A percentile compares a stretch with the other conserved stretches of the same genome.
These are phyloP conservation scores for Pangasius krempfi DNA, from an alignment of 2,797 vertebrate genomes.

Conservation along the genomic window DNA sequence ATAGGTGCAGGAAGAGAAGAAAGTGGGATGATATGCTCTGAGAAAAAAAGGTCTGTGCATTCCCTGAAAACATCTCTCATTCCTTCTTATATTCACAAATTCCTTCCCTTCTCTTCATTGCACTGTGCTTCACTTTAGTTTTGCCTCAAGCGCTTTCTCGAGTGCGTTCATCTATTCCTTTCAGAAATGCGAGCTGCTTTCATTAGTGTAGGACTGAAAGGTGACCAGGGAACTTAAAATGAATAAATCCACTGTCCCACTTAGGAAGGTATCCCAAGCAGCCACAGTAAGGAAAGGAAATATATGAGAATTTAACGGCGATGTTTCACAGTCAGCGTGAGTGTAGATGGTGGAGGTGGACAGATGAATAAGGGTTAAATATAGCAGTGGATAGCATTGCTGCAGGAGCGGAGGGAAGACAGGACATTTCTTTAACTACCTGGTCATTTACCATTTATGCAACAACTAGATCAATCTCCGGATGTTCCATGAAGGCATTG, in stretches of 20 bases:
- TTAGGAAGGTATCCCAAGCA: constrained; percentile 60
- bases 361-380: constrained; percentile 49
- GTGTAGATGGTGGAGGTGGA: constrained; percentile 52
- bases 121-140: constrained; percentile 58
- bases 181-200: constrained; percentile 67
- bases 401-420: constrained; percentile 31
- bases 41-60: constrained; percentile 19
- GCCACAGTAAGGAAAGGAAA: constrained; percentile 53
- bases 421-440: constrained; percentile 43
- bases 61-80: constrained; percentile 5
- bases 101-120: background rate
- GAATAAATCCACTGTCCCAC: constrained; percentile 74
- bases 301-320: constrained; percentile 71
- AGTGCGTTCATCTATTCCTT: constrained; percentile 12
- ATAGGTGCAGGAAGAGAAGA: constrained; percentile 22
- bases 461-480: constrained; percentile 13
- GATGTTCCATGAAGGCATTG: constrained; percentile 8
- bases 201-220: constrained; percentile 65
- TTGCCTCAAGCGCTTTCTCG: constrained; percentile 57
- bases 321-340: constrained; percentile 65
- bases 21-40: constrained; percentile 18
- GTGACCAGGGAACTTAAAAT: constrained; percentile 68
- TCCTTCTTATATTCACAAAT: background rate
- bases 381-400: constrained; percentile 47
- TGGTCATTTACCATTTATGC: constrained; percentile 29